Evolutionary conservation across 2,797 vertebrate genomes (phyloP).

Genomic region (Garrulus glandarius): DNA sequence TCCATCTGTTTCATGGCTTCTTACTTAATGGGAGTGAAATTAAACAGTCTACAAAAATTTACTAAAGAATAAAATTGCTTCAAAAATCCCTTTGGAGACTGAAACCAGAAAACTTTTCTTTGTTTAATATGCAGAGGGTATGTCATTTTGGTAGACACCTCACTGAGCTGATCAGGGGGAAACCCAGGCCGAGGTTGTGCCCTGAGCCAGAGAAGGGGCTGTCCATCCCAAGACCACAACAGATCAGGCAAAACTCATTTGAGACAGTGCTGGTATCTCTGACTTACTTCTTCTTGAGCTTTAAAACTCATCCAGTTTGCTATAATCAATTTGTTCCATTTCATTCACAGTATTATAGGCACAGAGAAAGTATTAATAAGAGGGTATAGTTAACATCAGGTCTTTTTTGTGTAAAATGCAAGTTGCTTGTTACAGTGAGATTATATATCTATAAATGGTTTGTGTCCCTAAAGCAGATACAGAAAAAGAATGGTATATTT

Average conservation of each 20-base stretch:
- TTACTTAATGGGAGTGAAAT: neutral
- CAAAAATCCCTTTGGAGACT: neutral
- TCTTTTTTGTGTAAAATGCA: neutral
- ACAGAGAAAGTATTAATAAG: neutral
- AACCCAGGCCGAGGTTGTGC: neutral
- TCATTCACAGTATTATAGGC: neutral
- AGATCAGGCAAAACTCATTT: neutral
- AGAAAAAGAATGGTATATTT: neutral
- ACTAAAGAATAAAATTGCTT: neutral
- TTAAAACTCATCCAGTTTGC: neutral
- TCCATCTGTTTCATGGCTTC: neutral
- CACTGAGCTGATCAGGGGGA: neutral
- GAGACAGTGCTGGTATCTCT: neutral
- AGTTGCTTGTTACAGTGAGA: neutral
- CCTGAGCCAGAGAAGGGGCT: neutral
- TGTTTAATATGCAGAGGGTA: neutral
- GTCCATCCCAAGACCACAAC: neutral
- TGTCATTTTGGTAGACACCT: neutral
- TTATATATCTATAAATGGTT: neutral
- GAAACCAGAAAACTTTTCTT: neutral
- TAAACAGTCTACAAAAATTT: neutral
- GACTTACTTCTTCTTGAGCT: neutral
- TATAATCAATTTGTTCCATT: neutral
- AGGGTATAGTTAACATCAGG: neutral
- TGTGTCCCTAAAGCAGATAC: neutral